Percentiles rank a stretch among this genome's conserved stretches.
These are phyloP conservation scores for Helostoma temminkii DNA, from an alignment of 2,797 vertebrate genomes.

Conservation along the genomic window DNA sequence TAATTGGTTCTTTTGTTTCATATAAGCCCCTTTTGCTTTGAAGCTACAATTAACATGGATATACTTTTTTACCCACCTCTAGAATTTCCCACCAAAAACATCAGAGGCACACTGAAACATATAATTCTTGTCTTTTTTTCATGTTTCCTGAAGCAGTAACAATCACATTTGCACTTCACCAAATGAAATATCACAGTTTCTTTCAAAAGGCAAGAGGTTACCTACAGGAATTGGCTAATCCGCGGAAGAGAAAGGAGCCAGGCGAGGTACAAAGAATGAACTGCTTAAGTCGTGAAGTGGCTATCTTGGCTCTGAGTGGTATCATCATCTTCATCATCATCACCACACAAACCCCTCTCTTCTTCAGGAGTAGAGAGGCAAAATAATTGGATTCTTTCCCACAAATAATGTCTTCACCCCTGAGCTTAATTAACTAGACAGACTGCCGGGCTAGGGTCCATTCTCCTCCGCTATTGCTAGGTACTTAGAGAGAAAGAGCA, in stretches of 20 bases:
- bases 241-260: constrained; percentile 33
- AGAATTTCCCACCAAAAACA: constrained; percentile 71
- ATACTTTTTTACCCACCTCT: constrained; percentile 28
- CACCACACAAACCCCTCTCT: constrained; percentile 72
- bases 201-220: constrained; percentile 67
- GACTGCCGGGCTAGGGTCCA: constrained; percentile 80
- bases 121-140: constrained; percentile 11
- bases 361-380: constrained; percentile 79
- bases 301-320: constrained; percentile 81
- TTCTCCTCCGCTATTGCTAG: constrained; percentile 65
- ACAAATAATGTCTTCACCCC: constrained; percentile 89
- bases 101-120: constrained; percentile 5
- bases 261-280: constrained; percentile 73
- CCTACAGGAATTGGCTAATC: constrained; percentile 75
- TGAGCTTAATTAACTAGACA: constrained; percentile 90
- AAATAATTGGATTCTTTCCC: constrained; percentile 92
- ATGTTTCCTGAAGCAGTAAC: constrained; percentile 32
- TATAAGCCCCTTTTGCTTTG: constrained; percentile 75
- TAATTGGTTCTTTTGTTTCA: constrained; percentile 84
- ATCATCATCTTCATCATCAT: constrained; percentile 80
- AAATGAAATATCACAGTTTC: constrained; percentile 66
- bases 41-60: constrained; percentile 69
- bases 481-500: constrained; percentile 71
- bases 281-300: constrained; percentile 84
- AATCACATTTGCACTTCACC: constrained; percentile 59